These are phyloP conservation scores for Varanus komodoensis DNA, from an alignment of 2,113 vertebrate species.

Conservation along the genomic window DNA sequence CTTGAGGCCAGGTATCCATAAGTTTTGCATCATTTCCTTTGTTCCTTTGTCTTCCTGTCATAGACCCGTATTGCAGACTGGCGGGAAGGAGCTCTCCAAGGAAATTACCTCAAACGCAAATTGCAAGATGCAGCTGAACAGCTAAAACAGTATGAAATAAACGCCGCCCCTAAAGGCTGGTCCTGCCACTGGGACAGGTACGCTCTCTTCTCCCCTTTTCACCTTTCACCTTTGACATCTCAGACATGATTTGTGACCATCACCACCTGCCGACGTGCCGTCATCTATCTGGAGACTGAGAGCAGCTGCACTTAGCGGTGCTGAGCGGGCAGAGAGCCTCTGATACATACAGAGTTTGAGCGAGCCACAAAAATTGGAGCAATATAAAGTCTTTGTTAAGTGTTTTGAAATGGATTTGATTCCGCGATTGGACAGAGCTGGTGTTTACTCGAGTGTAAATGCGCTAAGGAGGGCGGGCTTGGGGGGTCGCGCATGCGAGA, in stretches of 20 bases:
- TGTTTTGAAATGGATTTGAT: slow-evolving; percentile 80
- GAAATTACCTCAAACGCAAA: slow-evolving; percentile 97
- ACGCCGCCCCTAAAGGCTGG: slow-evolving; percentile 99
- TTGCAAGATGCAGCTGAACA: slow-evolving; percentile 98
- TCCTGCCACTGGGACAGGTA: slow-evolving; percentile 99
- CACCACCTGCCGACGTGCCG: slow-evolving; percentile 81
- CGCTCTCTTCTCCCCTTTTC: slow-evolving; percentile 98
- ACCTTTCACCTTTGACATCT: slow-evolving; percentile 97
- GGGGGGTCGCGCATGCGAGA: slow-evolving; percentile 95
- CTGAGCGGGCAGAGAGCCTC: slow-evolving; percentile 79
- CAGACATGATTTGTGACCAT: slow-evolving; percentile 89
- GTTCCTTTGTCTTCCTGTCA: slow-evolving; percentile 58
- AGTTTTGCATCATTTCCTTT: slow-evolving; percentile 19
- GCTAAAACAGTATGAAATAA: slow-evolving; percentile 99
- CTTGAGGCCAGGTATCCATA: neutral
- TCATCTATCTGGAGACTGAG: slow-evolving; percentile 81
- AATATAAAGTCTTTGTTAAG: slow-evolving; percentile 76
- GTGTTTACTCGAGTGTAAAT: slow-evolving; percentile 77
- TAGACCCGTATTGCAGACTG: slow-evolving; percentile 98
- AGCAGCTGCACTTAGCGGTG: slow-evolving; percentile 78
- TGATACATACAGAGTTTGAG: slow-evolving; percentile 73
- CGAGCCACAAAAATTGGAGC: slow-evolving; percentile 73
- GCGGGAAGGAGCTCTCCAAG: slow-evolving; percentile 97
- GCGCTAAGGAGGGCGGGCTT: slow-evolving; percentile 85
- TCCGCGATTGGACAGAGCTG: slow-evolving; percentile 81